Conservation (phyloP, 2,113 vertebrate genomes). For the Albula glossodonta region DNA sequence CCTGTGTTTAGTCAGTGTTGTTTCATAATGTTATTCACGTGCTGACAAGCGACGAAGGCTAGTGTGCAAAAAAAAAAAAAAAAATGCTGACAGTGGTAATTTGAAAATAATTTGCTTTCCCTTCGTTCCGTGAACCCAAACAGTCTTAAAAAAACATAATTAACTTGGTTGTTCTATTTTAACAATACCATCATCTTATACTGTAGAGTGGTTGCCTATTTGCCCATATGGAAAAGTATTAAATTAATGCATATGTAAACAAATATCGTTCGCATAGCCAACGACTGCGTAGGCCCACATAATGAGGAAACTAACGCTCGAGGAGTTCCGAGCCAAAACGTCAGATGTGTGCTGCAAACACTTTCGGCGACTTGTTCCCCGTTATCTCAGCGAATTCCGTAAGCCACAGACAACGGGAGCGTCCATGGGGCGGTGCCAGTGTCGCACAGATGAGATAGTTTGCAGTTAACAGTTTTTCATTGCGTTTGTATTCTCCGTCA, state of each 20-base stretch:
- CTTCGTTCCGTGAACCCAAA: background rate
- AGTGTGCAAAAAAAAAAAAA: background rate
- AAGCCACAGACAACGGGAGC: background rate
- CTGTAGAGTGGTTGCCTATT: background rate
- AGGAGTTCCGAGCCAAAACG: background rate
- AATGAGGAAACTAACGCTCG: background rate
- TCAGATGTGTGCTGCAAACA: background rate
- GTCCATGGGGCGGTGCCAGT: background rate
- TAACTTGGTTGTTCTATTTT: background rate
- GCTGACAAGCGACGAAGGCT: background rate
- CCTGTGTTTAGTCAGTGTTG: background rate
- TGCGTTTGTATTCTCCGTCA: background rate
- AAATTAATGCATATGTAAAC: too few species aligned
- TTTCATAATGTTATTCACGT: background rate
- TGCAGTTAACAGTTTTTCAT: slow-evolving; percentile 2
- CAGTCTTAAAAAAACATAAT: background rate
- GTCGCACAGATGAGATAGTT: background rate
- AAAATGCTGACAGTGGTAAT: background rate
- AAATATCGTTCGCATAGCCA: background rate
- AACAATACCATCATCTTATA: background rate
- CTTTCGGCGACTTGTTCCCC: background rate
- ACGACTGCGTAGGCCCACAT: background rate
- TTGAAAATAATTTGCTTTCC: background rate
- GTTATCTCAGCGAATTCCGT: background rate
- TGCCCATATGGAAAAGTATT: background rate